A percentile compares a stretch with the other conserved stretches of the same genome.
Evolutionary conservation across 2,797 vertebrate genomes (phyloP).

Genomic region (Pseudomugil gertrudae): DNA sequence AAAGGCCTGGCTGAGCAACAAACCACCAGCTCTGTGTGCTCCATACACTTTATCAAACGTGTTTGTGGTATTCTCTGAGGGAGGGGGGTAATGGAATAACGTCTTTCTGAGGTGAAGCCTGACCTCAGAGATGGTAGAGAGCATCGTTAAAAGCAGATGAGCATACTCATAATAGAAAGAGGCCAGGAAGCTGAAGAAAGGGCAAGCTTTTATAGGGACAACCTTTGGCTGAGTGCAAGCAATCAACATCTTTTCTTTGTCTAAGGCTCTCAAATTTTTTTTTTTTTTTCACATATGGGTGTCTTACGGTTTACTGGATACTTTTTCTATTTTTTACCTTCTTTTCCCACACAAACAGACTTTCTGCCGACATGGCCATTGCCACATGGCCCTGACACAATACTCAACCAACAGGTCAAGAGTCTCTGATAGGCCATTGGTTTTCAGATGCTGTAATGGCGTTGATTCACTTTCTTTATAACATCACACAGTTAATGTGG

Average conservation of each 20-base stretch:
- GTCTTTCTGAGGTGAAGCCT: constrained; percentile 64
- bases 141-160: constrained; percentile 74
- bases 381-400: constrained; percentile 56
- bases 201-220: constrained; percentile 74
- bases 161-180: constrained; percentile 54
- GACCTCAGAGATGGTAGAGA: constrained; percentile 52
- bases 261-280: constrained; percentile 52
- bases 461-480: constrained; percentile 71
- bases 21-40: constrained; percentile 21
- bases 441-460: constrained; percentile 56
- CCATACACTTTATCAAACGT: constrained; percentile 45
- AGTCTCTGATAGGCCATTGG: constrained; percentile 73
- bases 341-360: not conserved
- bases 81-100: constrained; percentile 59
- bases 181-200: constrained; percentile 63
- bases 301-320: constrained; percentile 48
- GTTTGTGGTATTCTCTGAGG: constrained; percentile 45
- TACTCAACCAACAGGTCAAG: constrained; percentile 72
- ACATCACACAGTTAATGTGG: constrained; percentile 59
- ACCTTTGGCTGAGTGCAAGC: constrained; percentile 69
- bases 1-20: constrained; percentile 14
- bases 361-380: constrained; percentile 23
- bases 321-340: not conserved
- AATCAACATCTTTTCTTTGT: constrained; percentile 73
- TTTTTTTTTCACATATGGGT: constrained; percentile 33